Evolutionary conservation across 1,140 invertebrate species (phyloP).

Genomic region (Halictus rubicundus): DNA sequence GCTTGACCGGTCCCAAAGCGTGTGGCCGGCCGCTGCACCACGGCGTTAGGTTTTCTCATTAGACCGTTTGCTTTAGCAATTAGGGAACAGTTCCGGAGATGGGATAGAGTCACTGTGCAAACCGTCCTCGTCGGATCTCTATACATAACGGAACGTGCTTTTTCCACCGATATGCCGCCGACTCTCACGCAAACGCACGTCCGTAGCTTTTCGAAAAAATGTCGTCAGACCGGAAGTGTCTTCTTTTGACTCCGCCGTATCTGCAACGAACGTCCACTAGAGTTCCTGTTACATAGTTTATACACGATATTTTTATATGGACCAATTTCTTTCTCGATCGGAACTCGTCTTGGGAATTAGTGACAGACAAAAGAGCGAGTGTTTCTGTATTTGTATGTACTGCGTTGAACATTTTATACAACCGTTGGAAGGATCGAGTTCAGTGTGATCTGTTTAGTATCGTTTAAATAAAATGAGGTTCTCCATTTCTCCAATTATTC

Average conservation of each 20-base stretch:
- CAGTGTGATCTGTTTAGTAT: too few relatives aligned
- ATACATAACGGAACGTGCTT: conserved; percentile 57
- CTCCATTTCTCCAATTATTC: too few relatives aligned
- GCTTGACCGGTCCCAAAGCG: conserved; percentile 42
- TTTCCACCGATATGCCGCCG: conserved; percentile 36
- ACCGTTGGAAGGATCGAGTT: too few relatives aligned
- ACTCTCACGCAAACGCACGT: neutral
- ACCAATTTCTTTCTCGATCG: too few relatives aligned
- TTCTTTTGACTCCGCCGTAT: neutral
- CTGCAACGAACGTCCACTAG: too few relatives aligned
- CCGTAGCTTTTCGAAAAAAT: neutral
- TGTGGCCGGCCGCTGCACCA: conserved; percentile 40
- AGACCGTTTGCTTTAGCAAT: conserved; percentile 55
- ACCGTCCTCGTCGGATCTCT: conserved; percentile 48
- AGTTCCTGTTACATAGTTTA: too few relatives aligned
- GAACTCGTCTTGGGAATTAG: too few relatives aligned
- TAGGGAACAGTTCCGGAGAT: conserved; percentile 60
- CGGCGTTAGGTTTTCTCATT: conserved; percentile 59
- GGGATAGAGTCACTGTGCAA: conserved; percentile 62
- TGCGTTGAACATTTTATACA: too few relatives aligned
- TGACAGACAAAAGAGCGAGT: too few relatives aligned
- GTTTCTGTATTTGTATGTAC: too few relatives aligned
- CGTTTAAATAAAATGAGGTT: too few relatives aligned
- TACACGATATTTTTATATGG: too few relatives aligned
- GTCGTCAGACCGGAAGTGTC: neutral